Evolutionary conservation across 1,140 invertebrate species (phyloP).

Genomic region (Campoletis sonorensis): DNA sequence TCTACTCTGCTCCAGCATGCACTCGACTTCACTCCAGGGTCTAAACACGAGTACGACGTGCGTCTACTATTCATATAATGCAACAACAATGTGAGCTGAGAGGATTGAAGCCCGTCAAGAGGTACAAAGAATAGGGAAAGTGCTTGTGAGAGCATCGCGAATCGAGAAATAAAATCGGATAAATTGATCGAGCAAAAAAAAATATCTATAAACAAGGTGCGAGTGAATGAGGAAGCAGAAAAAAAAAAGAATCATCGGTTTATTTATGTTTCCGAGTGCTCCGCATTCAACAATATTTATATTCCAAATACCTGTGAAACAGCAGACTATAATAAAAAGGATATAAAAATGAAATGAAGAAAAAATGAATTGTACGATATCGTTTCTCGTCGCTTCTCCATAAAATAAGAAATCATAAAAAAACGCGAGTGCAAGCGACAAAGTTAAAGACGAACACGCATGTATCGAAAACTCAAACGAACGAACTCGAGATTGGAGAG

Average conservation of each 20-base stretch:
- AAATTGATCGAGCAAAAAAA: slow-evolving; percentile 6
- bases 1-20: neutral
- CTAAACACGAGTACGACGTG: neutral
- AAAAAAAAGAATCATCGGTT: neutral
- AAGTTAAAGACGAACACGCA: slow-evolving; percentile 6
- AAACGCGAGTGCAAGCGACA: neutral
- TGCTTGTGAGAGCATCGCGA: neutral
- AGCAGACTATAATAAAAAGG: neutral
- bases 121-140: slow-evolving; percentile 10
- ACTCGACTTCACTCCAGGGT: neutral
- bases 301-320: neutral
- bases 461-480: slow-evolving; percentile 9
- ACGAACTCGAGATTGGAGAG: neutral
- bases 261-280: neutral
- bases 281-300: neutral
- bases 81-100: neutral
- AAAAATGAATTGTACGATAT: neutral
- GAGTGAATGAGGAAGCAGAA: neutral
- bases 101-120: neutral
- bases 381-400: neutral
- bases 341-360: no score
- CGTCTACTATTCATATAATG: neutral
- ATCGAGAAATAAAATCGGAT: slow-evolving; percentile 31
- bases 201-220: slow-evolving; percentile 11
- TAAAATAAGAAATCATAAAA: neutral